A percentile compares a stretch with the other conserved stretches of the same genome.
Evolutionary conservation across 2,797 vertebrate genomes (phyloP).

Genomic region (Onychomys arenicola): DNA sequence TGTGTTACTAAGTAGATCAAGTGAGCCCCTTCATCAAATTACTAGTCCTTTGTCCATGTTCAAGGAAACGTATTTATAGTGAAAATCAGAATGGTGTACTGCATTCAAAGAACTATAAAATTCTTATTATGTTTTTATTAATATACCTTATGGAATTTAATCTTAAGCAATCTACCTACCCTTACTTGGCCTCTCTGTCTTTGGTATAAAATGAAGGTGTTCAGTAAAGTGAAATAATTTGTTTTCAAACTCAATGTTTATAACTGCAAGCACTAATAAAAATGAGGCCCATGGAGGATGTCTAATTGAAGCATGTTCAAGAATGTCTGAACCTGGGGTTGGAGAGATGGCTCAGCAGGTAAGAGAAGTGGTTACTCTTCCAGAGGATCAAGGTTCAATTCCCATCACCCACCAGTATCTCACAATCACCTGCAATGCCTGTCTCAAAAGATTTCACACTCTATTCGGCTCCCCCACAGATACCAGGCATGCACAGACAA

Average conservation of each 20-base stretch:
- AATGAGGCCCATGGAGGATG: background rate
- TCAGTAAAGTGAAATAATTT: conserved; percentile 1
- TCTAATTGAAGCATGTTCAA: background rate
- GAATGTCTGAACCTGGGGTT: too few relatives aligned
- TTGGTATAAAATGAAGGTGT: background rate
- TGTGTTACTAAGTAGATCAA: conserved; percentile 24
- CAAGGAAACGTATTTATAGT: background rate
- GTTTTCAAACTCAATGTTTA: background rate
- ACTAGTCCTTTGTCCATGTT: background rate
- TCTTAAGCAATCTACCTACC: background rate
- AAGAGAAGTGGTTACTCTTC: background rate
- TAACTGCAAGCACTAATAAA: background rate
- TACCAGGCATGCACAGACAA: background rate
- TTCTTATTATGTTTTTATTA: background rate
- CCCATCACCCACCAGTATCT: background rate
- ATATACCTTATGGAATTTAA: conserved; percentile 28
- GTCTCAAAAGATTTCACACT: background rate
- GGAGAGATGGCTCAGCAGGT: background rate
- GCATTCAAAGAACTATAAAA: background rate
- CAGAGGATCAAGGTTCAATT: background rate
- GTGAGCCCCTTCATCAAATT: conserved; percentile 12
- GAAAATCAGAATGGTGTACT: background rate
- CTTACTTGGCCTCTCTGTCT: background rate
- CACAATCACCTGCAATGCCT: background rate
- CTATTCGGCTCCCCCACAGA: background rate